These are phyloP conservation scores for Macheiramphus alcinus DNA, from an alignment of 2,113 vertebrate genomes.

Conservation along the genomic window DNA sequence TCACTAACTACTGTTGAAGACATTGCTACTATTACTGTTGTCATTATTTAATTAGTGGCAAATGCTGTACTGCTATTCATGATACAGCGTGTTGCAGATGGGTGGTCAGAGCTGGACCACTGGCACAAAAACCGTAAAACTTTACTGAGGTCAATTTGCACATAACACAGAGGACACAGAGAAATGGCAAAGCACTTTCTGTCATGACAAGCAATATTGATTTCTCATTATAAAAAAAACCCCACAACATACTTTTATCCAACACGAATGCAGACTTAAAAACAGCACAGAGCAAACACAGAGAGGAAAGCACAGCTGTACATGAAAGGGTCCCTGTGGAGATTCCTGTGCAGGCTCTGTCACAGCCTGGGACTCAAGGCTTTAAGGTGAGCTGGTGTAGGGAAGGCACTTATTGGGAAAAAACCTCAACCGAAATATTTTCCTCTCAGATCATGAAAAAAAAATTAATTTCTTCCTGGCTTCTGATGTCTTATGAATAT, in stretches of 20 bases:
- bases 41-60: background rate
- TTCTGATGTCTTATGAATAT: background rate
- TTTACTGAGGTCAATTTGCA: background rate
- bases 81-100: background rate
- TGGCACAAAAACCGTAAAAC: background rate
- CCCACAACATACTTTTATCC: background rate
- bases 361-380: background rate
- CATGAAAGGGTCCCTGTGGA: accelerated
- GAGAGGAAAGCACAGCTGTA: background rate
- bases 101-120: background rate
- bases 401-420: background rate
- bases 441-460: background rate
- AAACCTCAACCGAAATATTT: background rate
- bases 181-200: background rate
- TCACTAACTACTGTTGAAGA: background rate
- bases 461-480: background rate
- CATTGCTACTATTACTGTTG: background rate
- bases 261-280: background rate
- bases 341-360: background rate
- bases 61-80: background rate
- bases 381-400: background rate
- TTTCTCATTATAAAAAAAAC: background rate
- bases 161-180: background rate
- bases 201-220: background rate
- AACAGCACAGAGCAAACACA: background rate